Evolutionary conservation across 2,888 invertebrate species (phyloP).

Genomic region (Eretmocerus hayati): DNA sequence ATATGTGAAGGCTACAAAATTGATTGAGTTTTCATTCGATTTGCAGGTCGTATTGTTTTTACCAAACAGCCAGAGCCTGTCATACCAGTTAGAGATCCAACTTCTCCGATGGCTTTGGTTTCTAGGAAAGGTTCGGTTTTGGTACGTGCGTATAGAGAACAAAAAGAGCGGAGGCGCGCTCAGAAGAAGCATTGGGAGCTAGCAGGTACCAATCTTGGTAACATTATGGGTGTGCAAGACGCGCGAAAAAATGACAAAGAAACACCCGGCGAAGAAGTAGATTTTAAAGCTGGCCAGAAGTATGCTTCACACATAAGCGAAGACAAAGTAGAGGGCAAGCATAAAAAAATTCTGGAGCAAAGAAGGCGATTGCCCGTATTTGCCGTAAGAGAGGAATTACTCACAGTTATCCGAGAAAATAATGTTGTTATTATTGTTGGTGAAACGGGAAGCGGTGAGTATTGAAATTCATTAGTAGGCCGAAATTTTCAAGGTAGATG

Average conservation of each 20-base stretch:
- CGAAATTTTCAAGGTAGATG: too few relatives aligned
- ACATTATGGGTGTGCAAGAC: constrained; percentile 84
- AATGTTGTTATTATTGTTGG: constrained; percentile 91
- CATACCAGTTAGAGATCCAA: constrained; percentile 93
- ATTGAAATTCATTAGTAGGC: background rate
- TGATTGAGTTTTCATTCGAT: too few relatives aligned
- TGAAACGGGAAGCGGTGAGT: constrained; percentile 80
- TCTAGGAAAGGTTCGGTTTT: constrained; percentile 89
- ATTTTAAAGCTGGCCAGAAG: constrained; percentile 89
- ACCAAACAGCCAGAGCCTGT: constrained; percentile 99
- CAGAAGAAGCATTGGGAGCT: constrained; percentile 99
- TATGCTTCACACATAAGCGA: constrained; percentile 91
- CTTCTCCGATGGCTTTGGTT: constrained; percentile 94
- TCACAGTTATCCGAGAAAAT: constrained; percentile 89
- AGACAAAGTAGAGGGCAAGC: constrained; percentile 59
- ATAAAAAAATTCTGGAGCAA: constrained; percentile 78
- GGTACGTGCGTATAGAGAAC: constrained; percentile 87
- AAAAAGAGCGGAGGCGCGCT: constrained; percentile 92
- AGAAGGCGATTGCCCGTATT: constrained; percentile 90
- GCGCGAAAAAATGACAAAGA: constrained; percentile 63
- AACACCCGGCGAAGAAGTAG: constrained; percentile 50
- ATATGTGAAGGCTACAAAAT: too few relatives aligned
- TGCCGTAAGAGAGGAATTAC: constrained; percentile 85
- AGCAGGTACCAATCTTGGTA: constrained; percentile 90
- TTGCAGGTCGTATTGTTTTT: constrained; percentile 76